Evolutionary conservation across 2,113 vertebrate genomes (phyloP).

Genomic region (Cryptomyrus ogoouensis): DNA sequence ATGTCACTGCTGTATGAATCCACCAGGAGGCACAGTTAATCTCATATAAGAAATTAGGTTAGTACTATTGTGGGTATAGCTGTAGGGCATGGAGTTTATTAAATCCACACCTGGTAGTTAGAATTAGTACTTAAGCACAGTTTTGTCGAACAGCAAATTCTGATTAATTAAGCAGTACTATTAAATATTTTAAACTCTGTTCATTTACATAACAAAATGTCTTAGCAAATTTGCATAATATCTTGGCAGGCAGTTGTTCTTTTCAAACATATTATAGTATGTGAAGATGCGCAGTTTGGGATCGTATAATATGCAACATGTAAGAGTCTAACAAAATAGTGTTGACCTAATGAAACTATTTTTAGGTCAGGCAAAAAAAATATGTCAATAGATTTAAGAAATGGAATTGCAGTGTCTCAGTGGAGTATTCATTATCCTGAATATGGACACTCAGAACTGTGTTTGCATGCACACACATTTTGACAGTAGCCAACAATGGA

Average conservation of each 20-base stretch:
- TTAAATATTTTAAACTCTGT: background rate
- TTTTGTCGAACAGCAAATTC: background rate
- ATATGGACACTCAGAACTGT: background rate
- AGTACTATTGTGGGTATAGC: background rate
- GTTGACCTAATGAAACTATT: background rate
- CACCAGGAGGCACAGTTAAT: conserved; percentile 9
- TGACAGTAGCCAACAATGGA: background rate
- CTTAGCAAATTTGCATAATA: background rate
- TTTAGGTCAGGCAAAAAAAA: background rate
- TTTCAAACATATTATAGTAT: background rate
- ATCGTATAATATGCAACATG: background rate
- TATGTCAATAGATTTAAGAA: background rate
- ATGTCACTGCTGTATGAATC: background rate
- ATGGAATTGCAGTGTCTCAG: background rate
- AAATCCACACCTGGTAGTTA: background rate
- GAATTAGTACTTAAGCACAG: background rate
- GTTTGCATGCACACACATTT: background rate
- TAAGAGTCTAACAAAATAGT: background rate
- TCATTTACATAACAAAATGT: background rate
- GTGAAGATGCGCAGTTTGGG: background rate
- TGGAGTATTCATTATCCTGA: background rate
- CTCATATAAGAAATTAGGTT: background rate
- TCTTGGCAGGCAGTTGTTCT: background rate
- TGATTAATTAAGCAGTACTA: background rate
- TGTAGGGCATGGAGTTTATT: background rate